phyloP scores from a whole-genome alignment of 1,140 invertebrate species.

The Anoplophora glabripennis region DNA sequence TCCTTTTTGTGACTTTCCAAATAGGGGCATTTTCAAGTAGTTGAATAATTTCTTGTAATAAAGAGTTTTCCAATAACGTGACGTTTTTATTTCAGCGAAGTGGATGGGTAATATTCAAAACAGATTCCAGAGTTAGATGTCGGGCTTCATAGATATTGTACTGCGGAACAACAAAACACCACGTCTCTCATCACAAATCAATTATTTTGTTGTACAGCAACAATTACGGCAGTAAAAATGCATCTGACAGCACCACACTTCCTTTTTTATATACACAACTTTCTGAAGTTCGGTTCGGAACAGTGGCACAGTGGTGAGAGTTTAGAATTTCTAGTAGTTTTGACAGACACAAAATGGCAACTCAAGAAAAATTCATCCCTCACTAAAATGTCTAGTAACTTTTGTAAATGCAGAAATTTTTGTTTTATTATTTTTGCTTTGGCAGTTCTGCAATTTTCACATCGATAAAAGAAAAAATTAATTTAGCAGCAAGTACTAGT shows the following conservation, averaged over 20 bases:
- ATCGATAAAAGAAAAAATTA: too few species aligned
- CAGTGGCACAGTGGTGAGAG: too few species aligned
- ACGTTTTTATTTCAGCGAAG: not conserved
- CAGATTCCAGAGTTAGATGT: not conserved
- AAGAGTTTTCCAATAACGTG: not conserved
- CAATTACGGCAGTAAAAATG: slow-evolving; percentile 2
- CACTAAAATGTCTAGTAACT: too few species aligned
- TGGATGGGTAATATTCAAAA: not conserved
- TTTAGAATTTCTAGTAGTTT: too few species aligned
- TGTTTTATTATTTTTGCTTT: too few species aligned
- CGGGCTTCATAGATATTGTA: slow-evolving; percentile 11
- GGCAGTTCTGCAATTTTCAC: too few species aligned
- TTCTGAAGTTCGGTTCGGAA: too few species aligned
- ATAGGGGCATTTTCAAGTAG: slow-evolving; percentile 76
- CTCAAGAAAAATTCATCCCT: too few species aligned
- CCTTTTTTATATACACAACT: not conserved
- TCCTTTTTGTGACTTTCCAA: slow-evolving; percentile 96
- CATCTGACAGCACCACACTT: slow-evolving; percentile 25
- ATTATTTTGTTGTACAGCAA: slow-evolving; percentile 19
- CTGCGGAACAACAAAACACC: slow-evolving; percentile 15
- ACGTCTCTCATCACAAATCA: slow-evolving; percentile 22
- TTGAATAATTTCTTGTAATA: not conserved
- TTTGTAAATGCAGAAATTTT: too few species aligned
- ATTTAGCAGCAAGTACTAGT: too few species aligned
- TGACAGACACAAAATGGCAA: too few species aligned